Conservation (phyloP, 2,797 vertebrate species). For the Enteromius anoplus region DNA sequence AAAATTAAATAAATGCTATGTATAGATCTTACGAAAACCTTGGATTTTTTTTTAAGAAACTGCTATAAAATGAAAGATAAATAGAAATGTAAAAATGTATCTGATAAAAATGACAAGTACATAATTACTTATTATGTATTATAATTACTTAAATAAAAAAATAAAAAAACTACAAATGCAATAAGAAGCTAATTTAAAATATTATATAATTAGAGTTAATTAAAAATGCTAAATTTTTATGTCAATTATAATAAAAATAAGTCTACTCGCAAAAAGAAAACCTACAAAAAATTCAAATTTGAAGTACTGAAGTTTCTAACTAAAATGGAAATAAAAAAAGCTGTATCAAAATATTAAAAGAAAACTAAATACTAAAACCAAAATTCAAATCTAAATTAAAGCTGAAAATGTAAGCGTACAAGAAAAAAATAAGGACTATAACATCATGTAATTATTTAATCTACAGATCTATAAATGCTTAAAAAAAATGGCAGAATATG, state of each 20-base stretch:
- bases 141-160: background rate
- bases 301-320: background rate
- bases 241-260: background rate
- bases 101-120: background rate
- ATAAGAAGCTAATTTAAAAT: background rate
- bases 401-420: background rate
- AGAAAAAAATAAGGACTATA: background rate
- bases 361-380: background rate
- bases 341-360: background rate
- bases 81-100: background rate
- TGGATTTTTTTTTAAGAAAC: no score
- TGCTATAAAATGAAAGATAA: background rate
- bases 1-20: background rate
- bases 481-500: background rate
- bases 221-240: background rate
- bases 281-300: accelerated
- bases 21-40: no score
- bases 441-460: background rate
- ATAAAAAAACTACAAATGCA: background rate
- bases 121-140: background rate
- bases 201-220: background rate
- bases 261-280: background rate
- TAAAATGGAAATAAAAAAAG: background rate
- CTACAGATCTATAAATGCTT: background rate
- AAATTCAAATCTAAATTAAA: background rate